Evolutionary conservation across 2,888 invertebrate species (phyloP).

Genomic region (Mesoligia furuncula): DNA sequence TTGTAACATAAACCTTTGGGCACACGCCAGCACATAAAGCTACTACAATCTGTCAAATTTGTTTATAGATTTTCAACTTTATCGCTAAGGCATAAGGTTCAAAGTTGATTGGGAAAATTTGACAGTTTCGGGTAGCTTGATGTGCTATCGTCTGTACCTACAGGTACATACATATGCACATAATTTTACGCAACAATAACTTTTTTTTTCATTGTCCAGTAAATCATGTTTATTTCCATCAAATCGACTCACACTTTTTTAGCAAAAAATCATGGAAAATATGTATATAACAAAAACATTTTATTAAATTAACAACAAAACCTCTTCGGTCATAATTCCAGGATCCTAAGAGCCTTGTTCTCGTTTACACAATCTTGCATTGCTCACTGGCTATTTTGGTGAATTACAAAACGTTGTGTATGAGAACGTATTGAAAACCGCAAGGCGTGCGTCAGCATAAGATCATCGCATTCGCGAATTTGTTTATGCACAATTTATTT

Average conservation of each 20-base stretch:
- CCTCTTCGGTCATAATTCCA: slow-evolving; percentile 62
- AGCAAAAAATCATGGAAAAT: slow-evolving; percentile 15
- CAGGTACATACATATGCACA: not conserved
- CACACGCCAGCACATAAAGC: too few relatives aligned
- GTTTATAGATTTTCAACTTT: too few relatives aligned
- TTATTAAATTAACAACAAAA: slow-evolving; percentile 2
- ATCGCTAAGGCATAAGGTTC: too few relatives aligned
- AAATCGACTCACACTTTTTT: slow-evolving; percentile 16
- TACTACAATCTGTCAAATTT: too few relatives aligned
- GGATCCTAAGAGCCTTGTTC: slow-evolving; percentile 72
- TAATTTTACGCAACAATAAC: not conserved
- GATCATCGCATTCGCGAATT: slow-evolving; percentile 56
- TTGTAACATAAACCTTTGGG: not conserved
- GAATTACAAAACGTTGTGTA: slow-evolving; percentile 56
- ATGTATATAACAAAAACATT: slow-evolving; percentile 24
- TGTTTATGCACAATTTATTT: slow-evolving; percentile 43
- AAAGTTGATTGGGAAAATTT: too few relatives aligned
- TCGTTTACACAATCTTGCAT: slow-evolving; percentile 66
- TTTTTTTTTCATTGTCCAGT: not conserved
- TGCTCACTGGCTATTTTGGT: slow-evolving; percentile 72
- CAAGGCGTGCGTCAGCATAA: slow-evolving; percentile 62
- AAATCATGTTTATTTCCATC: not conserved
- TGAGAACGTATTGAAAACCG: slow-evolving; percentile 69
- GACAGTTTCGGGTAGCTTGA: too few relatives aligned
- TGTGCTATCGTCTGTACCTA: too few relatives aligned